Evolutionary conservation across 64 coral and sea anemone genomes (phyloP).

Genomic region (Montipora capricornis): DNA sequence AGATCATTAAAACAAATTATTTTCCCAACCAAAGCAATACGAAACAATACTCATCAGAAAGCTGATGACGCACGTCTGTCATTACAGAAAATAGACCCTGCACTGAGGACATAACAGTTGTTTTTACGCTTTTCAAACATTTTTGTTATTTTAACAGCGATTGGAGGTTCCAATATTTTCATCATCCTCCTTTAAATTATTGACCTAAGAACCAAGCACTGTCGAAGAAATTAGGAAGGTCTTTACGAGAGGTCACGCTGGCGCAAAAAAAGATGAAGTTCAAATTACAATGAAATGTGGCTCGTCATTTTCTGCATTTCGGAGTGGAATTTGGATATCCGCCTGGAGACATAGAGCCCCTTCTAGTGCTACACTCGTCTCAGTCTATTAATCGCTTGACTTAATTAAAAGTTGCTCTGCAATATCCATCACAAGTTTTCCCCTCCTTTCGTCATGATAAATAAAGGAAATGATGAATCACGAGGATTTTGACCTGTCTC

Average conservation of each 20-base stretch:
- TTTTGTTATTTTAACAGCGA: no score
- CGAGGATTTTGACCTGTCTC: no score
- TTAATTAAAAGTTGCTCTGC: neutral
- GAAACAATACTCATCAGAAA: neutral
- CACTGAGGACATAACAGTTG: no score
- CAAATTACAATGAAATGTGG: no score
- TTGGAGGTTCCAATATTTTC: no score
- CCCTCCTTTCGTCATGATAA: no score
- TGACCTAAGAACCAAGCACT: neutral
- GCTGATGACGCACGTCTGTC: neutral
- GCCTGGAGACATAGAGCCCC: neutral
- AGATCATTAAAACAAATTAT: slow-evolving; percentile 5
- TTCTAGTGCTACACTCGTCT: no score
- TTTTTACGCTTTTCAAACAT: no score
- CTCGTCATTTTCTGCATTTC: neutral
- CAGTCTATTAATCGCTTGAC: no score
- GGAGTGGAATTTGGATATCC: neutral
- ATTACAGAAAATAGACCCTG: neutral
- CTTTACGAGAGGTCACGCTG: neutral
- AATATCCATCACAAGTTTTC: no score
- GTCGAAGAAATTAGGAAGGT: neutral
- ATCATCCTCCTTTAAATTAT: neutral
- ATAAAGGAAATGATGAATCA: no score
- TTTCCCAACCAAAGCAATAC: slow-evolving; percentile 24
- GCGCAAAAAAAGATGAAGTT: no score